phyloP scores from a whole-genome alignment of 2,113 vertebrate species.

The Podarcis muralis region DNA sequence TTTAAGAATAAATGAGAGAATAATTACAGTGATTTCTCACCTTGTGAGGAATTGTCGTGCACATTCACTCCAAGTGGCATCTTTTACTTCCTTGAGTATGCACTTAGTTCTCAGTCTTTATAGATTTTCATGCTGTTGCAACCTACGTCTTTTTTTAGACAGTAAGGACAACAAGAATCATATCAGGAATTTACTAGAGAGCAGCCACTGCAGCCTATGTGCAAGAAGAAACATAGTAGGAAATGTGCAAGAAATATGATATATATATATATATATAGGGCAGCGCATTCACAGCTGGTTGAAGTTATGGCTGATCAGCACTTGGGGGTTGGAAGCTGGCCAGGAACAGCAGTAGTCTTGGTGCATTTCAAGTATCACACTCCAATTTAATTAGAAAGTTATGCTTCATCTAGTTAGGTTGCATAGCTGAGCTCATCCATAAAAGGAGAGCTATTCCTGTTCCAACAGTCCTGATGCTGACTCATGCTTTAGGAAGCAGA shows the following conservation, averaged over 20 bases:
- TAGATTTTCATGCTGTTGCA: neutral
- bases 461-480: conserved; percentile 33
- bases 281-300: neutral
- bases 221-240: neutral
- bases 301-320: neutral
- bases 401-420: conserved; percentile 52
- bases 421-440: conserved; percentile 11
- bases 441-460: conserved; percentile 54
- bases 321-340: fast-evolving
- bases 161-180: neutral
- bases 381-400: conserved; percentile 56
- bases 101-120: neutral
- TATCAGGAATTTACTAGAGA: neutral
- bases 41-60: neutral
- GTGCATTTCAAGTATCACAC: conserved; percentile 49
- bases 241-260: neutral
- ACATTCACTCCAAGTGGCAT: neutral
- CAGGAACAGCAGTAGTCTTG: neutral
- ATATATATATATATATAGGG: neutral
- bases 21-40: neutral
- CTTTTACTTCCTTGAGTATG: neutral
- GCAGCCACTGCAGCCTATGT: neutral
- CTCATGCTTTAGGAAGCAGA: conserved; percentile 54
- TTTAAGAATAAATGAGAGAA: neutral
- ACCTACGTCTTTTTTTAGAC: neutral